Evolutionary conservation across 2,888 invertebrate species (phyloP).

Genomic region (Abrostola triplasia): DNA sequence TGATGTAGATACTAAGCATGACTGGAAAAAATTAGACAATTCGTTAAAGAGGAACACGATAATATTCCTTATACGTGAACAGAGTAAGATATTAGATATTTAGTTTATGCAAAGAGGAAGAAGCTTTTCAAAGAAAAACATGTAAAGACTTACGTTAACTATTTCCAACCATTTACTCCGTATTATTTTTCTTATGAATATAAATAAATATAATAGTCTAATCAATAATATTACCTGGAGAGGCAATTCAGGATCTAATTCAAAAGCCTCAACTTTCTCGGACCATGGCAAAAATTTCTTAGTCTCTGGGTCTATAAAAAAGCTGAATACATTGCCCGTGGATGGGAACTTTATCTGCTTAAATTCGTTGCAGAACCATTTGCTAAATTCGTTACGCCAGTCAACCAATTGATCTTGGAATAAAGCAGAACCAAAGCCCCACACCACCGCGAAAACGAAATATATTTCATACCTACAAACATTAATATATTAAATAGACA

Average conservation of each 20-base stretch:
- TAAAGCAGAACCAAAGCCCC: constrained; percentile 97
- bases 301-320: constrained; percentile 95
- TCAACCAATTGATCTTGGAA: constrained; percentile 97
- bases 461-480: constrained; percentile 93
- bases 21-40: constrained; percentile 81
- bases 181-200: no score
- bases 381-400: constrained; percentile 97
- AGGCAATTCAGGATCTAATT: constrained; percentile 95
- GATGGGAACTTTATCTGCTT: constrained; percentile 96
- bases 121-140: no score
- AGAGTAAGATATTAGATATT: no score
- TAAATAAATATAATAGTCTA: background rate
- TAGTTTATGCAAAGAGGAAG: no score
- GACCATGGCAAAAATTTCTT: constrained; percentile 96
- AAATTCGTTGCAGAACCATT: constrained; percentile 98
- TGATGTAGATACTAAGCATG: constrained; percentile 94
- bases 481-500: background rate
- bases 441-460: constrained; percentile 96
- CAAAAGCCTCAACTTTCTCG: constrained; percentile 93
- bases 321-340: constrained; percentile 95
- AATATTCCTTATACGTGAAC: no score
- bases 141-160: no score
- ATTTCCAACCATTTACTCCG: no score
- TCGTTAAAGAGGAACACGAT: no score
- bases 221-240: constrained; percentile 91